Percentiles rank a stretch among this genome's conserved stretches.
These are phyloP conservation scores for Tachysurus fulvidraco DNA, from an alignment of 2,113 vertebrate species.

Conservation along the genomic window DNA sequence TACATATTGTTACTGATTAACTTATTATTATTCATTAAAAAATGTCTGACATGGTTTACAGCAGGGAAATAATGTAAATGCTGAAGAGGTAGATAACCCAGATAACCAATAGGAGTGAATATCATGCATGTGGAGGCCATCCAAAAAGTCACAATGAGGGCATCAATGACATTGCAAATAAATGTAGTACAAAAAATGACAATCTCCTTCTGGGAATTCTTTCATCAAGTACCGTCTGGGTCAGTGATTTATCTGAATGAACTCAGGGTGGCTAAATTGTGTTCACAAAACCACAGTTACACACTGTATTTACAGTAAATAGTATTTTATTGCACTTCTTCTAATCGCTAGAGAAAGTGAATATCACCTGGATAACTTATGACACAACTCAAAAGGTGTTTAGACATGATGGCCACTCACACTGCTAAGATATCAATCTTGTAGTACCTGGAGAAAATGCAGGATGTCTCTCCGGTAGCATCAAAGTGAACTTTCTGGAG, in stretches of 20 bases:
- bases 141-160: neutral
- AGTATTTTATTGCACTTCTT: neutral
- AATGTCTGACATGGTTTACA: neutral
- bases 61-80: neutral
- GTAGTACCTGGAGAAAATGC: neutral
- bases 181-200: neutral
- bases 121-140: neutral
- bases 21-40: neutral
- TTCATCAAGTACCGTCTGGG: neutral
- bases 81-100: neutral
- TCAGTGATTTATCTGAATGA: neutral
- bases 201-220: neutral
- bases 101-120: neutral
- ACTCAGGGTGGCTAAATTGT: neutral
- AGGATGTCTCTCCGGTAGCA: neutral
- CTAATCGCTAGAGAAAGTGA: neutral
- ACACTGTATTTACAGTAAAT: neutral
- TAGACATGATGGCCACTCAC: neutral
- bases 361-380: neutral
- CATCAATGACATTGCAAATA: neutral
- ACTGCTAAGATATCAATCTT: neutral
- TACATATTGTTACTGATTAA: neutral
- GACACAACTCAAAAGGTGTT: neutral
- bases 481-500: neutral
- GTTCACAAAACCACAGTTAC: neutral